Conservation (phyloP, 2,113 vertebrate species). For the Campylorhamphus procurvoides region DNA sequence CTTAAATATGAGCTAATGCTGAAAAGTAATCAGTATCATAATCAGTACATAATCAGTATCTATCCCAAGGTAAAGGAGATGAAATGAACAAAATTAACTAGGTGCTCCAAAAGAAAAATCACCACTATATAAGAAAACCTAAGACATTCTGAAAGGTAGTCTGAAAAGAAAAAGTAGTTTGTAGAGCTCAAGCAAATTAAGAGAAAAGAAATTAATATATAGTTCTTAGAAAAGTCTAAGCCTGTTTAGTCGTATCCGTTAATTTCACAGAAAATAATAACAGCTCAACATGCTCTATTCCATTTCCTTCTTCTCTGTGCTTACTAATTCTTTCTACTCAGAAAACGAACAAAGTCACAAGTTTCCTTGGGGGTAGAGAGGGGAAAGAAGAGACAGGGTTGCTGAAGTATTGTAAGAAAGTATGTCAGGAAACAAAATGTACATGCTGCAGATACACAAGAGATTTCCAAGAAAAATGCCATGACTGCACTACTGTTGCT, state of each 20-base stretch:
- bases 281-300: neutral
- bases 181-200: neutral
- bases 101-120: neutral
- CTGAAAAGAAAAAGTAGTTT: neutral
- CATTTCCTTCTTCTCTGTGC: neutral
- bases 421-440: neutral
- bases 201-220: neutral
- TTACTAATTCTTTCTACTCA: neutral
- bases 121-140: neutral
- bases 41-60: neutral
- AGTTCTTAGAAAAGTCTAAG: neutral
- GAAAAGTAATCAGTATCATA: neutral
- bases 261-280: neutral
- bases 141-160: neutral
- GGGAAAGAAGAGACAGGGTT: neutral
- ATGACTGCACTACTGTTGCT: neutral
- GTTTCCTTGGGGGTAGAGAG: neutral
- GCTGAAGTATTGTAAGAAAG: neutral
- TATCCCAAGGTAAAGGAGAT: neutral
- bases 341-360: conserved; percentile 5
- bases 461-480: neutral
- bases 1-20: neutral
- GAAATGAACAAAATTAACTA: neutral
- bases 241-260: neutral
- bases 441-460: neutral